Evolutionary conservation across 1,140 invertebrate species (phyloP).

Genomic region (Augochlora pura): DNA sequence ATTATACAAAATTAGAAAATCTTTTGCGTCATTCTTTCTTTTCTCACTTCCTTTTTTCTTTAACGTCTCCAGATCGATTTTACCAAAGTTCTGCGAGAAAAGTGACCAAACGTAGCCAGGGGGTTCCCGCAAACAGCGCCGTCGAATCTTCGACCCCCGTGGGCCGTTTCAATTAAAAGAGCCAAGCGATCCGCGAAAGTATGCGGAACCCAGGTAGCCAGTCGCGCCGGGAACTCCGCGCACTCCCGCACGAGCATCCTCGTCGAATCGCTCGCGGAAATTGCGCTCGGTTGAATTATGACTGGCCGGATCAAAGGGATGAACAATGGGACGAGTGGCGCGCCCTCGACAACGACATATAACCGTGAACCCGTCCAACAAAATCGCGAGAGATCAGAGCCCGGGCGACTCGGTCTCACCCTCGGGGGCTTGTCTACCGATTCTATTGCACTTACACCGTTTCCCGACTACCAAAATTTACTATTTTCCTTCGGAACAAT

Average conservation of each 20-base stretch:
- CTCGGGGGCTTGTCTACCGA: neutral
- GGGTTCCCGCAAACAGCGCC: no score
- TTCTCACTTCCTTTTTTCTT: no score
- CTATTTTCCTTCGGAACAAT: no score
- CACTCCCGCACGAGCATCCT: constrained; percentile 29
- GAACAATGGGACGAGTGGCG: neutral
- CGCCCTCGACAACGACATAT: constrained; percentile 23
- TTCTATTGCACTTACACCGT: neutral
- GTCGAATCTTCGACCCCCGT: neutral
- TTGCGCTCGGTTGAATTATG: constrained; percentile 52
- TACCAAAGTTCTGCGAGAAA: no score
- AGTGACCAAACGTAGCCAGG: no score
- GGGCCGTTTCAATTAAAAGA: neutral
- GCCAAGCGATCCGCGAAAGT: neutral
- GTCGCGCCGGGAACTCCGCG: constrained; percentile 33
- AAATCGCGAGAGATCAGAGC: neutral
- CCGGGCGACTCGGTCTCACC: neutral
- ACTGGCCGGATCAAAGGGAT: constrained; percentile 41
- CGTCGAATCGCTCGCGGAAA: constrained; percentile 32
- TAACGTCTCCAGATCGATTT: no score
- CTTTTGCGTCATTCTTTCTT: no score
- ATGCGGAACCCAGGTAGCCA: constrained; percentile 1
- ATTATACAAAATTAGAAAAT: no score
- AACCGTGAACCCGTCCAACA: constrained; percentile 17
- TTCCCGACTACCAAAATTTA: neutral